Evolutionary conservation across 2,888 invertebrate genomes (phyloP).

Genomic region (Melanchra persicariae): DNA sequence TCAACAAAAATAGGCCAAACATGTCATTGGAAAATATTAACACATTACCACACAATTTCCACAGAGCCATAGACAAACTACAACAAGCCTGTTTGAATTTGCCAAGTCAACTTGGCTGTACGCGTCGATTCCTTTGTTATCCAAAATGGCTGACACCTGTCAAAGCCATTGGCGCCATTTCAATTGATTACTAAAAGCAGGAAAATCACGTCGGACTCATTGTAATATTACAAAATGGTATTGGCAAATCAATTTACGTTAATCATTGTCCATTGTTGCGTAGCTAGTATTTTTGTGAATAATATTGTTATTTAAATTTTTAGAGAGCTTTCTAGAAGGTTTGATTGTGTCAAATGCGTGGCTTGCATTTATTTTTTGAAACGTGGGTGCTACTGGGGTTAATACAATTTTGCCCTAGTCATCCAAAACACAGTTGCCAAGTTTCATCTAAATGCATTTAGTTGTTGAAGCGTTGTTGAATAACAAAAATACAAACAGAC

Average conservation of each 20-base stretch:
- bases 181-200: slow-evolving; percentile 64
- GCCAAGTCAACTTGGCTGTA: slow-evolving; percentile 48
- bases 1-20: not conserved
- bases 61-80: slow-evolving; percentile 32
- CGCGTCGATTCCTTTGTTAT: slow-evolving; percentile 63
- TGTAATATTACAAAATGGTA: slow-evolving; percentile 59
- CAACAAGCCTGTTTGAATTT: slow-evolving; percentile 50
- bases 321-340: not conserved
- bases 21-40: not conserved
- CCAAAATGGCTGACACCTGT: slow-evolving; percentile 68
- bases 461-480: no score
- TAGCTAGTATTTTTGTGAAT: slow-evolving; percentile 18
- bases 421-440: no score
- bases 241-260: slow-evolving; percentile 50
- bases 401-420: not conserved
- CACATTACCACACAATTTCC: not conserved
- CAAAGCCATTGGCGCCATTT: slow-evolving; percentile 63
- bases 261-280: slow-evolving; percentile 46
- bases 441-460: no score
- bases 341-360: not conserved
- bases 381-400: not conserved
- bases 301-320: slow-evolving; percentile 23
- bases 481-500: no score
- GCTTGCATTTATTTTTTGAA: not conserved
- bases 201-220: slow-evolving; percentile 60